Base-by-base conservation (phyloP, 1,140 invertebrate species). In the Pantala flavescens region DNA sequence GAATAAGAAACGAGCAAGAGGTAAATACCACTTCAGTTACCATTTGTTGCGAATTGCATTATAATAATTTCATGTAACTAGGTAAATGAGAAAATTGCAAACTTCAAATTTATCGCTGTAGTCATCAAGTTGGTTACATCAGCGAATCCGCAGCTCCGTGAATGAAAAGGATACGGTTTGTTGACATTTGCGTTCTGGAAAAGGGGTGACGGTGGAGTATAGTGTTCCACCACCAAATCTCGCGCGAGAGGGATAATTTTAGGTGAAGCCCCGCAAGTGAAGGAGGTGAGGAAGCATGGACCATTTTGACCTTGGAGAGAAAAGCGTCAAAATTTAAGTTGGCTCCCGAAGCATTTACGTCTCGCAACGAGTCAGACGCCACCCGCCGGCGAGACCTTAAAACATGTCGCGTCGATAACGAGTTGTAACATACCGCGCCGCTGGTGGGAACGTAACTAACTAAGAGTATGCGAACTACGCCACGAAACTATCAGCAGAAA, bases 331-430 rank as follows among this genome's bases (percentile, higher is more conserved):
- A 63, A 63, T 63, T 63, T 63, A 16, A 63, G 16, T 63, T 21
- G 49, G 16, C 16, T 63, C 49, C 49, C 49, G n/a, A 63, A 16
- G 49, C 49, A 19, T 63, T 63, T 21, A 21, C n/a, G 49, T 63
- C 49, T 63, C 49, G 49, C 49, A 21, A 16, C n/a, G 49, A 21
- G 14, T 63, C 49, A 3, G 49, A 63, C 49, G 49, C 49, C 49
- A 63, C 49, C 49, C 14, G 49, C 14, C 49, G 49, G 49, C 16
- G 49, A 63, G 49, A 63, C 49, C n/a, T 21, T 7, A 63, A 63
- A 63, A 63, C 49, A 63, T 63, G 49, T 63, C 49, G 49, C 49
- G 49, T 63, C 49, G 49, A 63, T 63, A 63, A 21, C n/a, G 49
- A 3, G 49, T 63, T 12, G 49, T 12, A 63, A 16, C 49, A 63